Percentiles rank a stretch among this genome's conserved stretches.
phyloP scores from a whole-genome alignment of 2,797 vertebrate genomes.

The Catharus ustulatus region DNA sequence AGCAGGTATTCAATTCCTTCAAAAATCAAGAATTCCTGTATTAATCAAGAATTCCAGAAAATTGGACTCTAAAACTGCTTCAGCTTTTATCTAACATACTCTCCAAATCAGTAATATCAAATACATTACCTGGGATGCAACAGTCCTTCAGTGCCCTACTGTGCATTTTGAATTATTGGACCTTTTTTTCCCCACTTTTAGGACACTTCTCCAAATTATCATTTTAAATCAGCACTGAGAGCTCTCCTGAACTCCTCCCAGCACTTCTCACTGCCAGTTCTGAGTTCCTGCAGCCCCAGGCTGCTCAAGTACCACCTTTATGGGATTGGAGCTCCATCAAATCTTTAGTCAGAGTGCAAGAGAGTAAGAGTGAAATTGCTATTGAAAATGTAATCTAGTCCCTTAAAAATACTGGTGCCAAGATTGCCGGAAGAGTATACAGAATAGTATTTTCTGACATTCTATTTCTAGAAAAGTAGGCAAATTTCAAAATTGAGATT shows the following conservation, averaged over 20 bases:
- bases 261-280: background rate
- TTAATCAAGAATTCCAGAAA: background rate
- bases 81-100: background rate
- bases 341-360: background rate
- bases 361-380: background rate
- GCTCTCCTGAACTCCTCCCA: background rate
- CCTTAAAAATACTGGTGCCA: background rate
- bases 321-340: background rate
- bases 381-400: background rate
- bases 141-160: background rate
- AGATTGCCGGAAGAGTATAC: background rate
- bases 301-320: background rate
- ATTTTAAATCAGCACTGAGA: background rate
- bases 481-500: background rate
- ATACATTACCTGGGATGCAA: background rate
- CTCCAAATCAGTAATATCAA: background rate
- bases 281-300: background rate
- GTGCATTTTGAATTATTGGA: background rate
- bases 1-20: background rate
- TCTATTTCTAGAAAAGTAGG: background rate
- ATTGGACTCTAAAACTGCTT: background rate
- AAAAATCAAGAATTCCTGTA: background rate
- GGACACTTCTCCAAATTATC: background rate
- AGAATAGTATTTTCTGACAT: background rate
- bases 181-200: background rate